phyloP scores from a whole-genome alignment of 2,113 vertebrate genomes.

The Oncorhynchus clarkii region DNA sequence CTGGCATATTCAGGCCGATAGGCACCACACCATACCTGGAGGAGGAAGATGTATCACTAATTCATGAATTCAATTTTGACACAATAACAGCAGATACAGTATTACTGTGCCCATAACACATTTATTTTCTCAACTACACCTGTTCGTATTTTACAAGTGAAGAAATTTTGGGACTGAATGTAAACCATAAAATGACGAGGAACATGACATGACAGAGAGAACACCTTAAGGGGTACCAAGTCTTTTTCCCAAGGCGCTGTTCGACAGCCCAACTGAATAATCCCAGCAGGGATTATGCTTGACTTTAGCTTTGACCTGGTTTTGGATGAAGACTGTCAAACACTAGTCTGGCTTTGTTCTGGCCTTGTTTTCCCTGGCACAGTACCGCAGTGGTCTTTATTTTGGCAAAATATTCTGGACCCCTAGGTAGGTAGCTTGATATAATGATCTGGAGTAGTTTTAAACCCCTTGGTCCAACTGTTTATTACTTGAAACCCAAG shows the following conservation, averaged over 20 bases:
- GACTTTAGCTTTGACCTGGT: background rate
- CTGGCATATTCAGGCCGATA: constrained; percentile 93
- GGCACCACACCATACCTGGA: constrained; percentile 91
- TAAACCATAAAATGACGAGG: background rate
- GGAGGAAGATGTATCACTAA: background rate
- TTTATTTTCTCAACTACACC: background rate
- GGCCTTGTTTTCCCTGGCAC: constrained; percentile 23
- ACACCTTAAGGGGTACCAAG: background rate
- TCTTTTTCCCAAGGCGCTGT: background rate
- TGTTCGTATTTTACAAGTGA: background rate
- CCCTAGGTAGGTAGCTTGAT: background rate
- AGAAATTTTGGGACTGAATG: background rate
- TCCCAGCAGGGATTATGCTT: background rate
- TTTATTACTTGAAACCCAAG: constrained; percentile 21
- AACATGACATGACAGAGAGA: background rate
- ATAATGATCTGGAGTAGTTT: constrained; percentile 20
- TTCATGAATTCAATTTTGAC: background rate
- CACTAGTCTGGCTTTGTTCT: background rate
- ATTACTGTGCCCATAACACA: too few relatives aligned
- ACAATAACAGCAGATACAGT: too few relatives aligned
- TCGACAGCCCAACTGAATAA: background rate
- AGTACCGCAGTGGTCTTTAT: constrained; percentile 15
- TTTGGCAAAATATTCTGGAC: background rate
- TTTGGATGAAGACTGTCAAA: background rate
- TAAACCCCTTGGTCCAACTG: constrained; percentile 21